Base-by-base conservation (phyloP, 2,113 vertebrate genomes). In the Oreochromis spilurus region DNA sequence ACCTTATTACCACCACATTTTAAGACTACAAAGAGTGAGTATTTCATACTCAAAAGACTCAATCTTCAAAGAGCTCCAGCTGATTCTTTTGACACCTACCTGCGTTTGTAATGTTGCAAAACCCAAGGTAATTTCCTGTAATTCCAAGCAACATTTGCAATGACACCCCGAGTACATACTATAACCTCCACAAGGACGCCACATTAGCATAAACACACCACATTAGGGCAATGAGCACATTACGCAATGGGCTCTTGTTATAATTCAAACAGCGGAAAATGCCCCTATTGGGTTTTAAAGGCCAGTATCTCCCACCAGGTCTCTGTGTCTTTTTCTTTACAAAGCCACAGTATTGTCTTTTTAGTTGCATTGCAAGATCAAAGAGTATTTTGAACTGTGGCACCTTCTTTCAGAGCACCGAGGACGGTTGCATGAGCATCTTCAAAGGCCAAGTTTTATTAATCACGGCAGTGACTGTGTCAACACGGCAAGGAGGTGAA, bases 381-480 rank as follows among this genome's bases (percentile, higher is more conserved):
- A 97, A 96, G 93, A 84, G 89, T 85, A 91, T 93, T 93, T 87
- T 90, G 89, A 96, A 91, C 72, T 17, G 62, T 82, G 84, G 67
- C 52, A 54, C 89, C 83, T 93, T 92, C 87, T 95, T 94, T 95
- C 91, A 90, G 82, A 87, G 84, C 83, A 48, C 58, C 21, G 79
- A 90, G 86, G 86, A 92, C 36, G 85, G 88, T 85, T 92, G 84
- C 92, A 85, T 82, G 89, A 92, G 89, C 81, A 55, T 91, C 93
- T 95, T 96, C 94, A 96, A 95, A 95, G 93, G 84, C 88, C 85
- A 65, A 81, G 86, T 93, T 93, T 92, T 92, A 94, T 90, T 92
- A 93, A 95, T 94, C 83, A 83, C 38, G n/a, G 70, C 83, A 77
- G 81, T 19, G 89, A 86, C 89, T 89, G 43, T 89, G 91, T 93